Conservation (phyloP, 2,888 invertebrate genomes). For the Chelonus formosanus region DNA sequence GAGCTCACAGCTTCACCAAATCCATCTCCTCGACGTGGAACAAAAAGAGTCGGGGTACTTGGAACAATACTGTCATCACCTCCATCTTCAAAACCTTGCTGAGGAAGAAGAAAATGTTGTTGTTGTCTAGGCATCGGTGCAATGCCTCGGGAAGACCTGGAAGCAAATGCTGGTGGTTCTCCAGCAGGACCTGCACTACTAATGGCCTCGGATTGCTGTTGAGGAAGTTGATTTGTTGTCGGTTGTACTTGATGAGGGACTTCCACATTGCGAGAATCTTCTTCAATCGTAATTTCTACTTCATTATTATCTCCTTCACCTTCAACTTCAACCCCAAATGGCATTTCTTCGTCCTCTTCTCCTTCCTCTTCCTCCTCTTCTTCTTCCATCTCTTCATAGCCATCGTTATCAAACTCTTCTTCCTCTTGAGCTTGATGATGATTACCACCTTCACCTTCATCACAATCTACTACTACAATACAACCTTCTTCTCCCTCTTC, state of each 20-base stretch:
- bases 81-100: conserved; percentile 72
- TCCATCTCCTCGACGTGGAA: conserved; percentile 83
- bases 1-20: conserved; percentile 93
- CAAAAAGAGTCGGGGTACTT: conserved; percentile 86
- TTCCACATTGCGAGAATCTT: conserved; percentile 68
- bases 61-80: conserved; percentile 86
- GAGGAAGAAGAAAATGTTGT: conserved; percentile 66
- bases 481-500: conserved; percentile 74
- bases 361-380: conserved; percentile 60
- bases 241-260: conserved; percentile 70
- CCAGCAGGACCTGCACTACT: conserved; percentile 71
- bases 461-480: conserved; percentile 81
- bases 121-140: conserved; percentile 68
- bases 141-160: conserved; percentile 64
- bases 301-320: conserved; percentile 72
- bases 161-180: conserved; percentile 58
- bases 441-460: conserved; percentile 75
- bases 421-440: conserved; percentile 64
- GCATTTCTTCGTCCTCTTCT: conserved; percentile 62
- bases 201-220: conserved; percentile 73
- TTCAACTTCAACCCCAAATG: conserved; percentile 61
- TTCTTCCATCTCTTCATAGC: conserved; percentile 62
- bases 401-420: conserved; percentile 67
- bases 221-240: conserved; percentile 69
- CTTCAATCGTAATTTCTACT: conserved; percentile 71